Conservation (phyloP, 1,140 invertebrate species). For the Aphaenogaster ashmeadi region DNA sequence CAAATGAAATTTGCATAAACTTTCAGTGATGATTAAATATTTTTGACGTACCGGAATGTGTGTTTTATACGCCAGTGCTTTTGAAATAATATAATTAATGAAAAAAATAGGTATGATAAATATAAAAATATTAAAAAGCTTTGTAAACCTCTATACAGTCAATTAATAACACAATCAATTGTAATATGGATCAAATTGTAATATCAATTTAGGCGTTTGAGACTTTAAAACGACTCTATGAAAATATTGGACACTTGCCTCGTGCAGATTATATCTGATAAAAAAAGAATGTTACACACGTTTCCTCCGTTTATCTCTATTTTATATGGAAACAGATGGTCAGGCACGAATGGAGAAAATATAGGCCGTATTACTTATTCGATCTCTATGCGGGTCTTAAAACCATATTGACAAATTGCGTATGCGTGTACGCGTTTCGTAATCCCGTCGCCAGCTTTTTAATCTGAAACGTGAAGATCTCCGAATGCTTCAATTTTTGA, state of each 20-base stretch:
- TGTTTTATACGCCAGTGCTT: conserved; percentile 24
- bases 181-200: not conserved
- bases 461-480: conserved; percentile 30
- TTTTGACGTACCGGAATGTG: not conserved
- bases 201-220: not conserved
- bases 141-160: not conserved
- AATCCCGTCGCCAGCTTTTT: not conserved
- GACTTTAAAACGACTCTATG: not conserved
- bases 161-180: not conserved
- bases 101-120: not conserved
- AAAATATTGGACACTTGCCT: not conserved
- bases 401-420: not conserved
- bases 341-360: conserved; percentile 7
- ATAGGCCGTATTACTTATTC: not conserved
- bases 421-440: conserved; percentile 4
- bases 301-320: not conserved
- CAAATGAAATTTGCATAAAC: conserved; percentile 20
- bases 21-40: not conserved
- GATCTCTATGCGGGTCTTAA: conserved; percentile 38
- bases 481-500: not conserved
- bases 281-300: not conserved
- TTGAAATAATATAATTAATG: not conserved
- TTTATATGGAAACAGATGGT: not conserved
- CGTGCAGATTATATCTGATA: not conserved
- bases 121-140: too few relatives aligned